phyloP scores from a whole-genome alignment of 2,888 invertebrate genomes.

The Timema podura region DNA sequence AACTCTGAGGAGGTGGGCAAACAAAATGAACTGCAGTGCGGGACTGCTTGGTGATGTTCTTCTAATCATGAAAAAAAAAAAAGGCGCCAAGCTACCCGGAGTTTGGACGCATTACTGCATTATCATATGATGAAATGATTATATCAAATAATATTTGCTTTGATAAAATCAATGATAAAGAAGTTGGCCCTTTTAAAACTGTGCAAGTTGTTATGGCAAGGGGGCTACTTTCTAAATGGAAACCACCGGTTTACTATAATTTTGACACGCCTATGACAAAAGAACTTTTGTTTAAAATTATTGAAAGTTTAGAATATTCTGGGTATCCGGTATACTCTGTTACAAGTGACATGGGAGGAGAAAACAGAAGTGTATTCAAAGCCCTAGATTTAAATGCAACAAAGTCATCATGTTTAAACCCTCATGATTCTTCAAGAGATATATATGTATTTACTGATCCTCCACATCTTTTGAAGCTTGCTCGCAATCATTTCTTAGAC shows the following conservation, averaged over 20 bases:
- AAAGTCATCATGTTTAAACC: background rate
- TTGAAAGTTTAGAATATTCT: background rate
- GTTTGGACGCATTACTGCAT: background rate
- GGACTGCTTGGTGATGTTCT: background rate
- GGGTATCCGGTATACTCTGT: background rate
- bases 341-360: background rate
- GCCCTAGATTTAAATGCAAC: background rate
- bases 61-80: constrained; percentile 1
- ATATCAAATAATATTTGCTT: constrained; percentile 1
- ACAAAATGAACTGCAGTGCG: background rate
- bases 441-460: background rate
- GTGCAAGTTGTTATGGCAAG: constrained; percentile 10
- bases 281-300: background rate
- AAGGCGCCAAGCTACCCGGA: background rate
- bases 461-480: background rate
- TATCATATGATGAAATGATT: constrained; percentile 8
- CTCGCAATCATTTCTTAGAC: constrained; percentile 1
- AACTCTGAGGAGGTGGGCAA: constrained; percentile 3
- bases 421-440: background rate
- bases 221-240: constrained; percentile 11
- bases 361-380: background rate
- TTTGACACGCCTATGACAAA: constrained; percentile 11
- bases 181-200: background rate
- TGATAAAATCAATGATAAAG: background rate
- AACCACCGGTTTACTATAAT: background rate